These are phyloP conservation scores for Nasonia vitripennis DNA, from an alignment of 1,140 invertebrate genomes.

Conservation along the genomic window DNA sequence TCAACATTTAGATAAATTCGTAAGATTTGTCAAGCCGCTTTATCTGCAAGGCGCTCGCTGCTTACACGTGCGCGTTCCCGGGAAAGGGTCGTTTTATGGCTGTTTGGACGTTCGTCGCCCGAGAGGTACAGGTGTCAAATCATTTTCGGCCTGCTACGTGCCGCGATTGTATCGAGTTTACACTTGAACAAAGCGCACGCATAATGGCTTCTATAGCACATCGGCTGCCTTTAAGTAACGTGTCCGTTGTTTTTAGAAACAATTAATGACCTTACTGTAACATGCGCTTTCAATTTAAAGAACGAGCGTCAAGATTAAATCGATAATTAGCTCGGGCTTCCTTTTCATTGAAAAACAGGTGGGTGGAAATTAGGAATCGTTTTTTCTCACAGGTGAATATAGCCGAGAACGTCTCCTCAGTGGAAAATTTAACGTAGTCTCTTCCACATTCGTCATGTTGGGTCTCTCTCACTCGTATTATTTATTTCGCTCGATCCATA, in stretches of 20 bases:
- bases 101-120: neutral
- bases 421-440: neutral
- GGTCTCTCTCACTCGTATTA: neutral
- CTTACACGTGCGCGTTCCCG: neutral
- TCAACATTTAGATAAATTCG: slow-evolving; percentile 46
- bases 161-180: neutral
- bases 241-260: neutral
- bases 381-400: neutral
- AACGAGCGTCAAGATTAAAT: neutral
- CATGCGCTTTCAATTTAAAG: neutral
- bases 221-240: neutral
- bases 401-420: too few relatives aligned
- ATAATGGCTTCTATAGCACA: neutral
- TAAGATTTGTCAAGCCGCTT: slow-evolving; percentile 46
- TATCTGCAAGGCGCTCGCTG: slow-evolving; percentile 24
- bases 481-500: slow-evolving; percentile 37
- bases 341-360: neutral
- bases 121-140: neutral
- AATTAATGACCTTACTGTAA: neutral
- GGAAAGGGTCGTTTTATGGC: neutral
- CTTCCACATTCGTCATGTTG: slow-evolving; percentile 24
- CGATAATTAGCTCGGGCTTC: slow-evolving; percentile 4
- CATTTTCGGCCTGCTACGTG: neutral
- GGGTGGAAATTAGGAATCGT: neutral
- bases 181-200: neutral